Conservation (phyloP, 2,888 invertebrate genomes). For the Cybosia mesomella region DNA sequence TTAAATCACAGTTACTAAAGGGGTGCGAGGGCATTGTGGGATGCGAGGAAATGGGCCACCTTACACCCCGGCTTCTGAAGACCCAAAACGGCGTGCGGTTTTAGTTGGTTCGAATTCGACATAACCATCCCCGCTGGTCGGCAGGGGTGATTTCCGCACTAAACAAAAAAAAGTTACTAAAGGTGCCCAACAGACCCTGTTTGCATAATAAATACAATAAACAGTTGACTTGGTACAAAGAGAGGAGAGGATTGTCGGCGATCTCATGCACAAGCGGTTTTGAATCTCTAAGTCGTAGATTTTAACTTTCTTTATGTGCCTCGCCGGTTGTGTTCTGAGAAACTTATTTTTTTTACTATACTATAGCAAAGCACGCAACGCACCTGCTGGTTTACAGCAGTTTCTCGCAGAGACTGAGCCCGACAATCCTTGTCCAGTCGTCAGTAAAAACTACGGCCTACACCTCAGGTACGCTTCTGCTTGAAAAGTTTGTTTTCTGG, state of each 20-base stretch:
- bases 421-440: not conserved
- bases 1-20: slow-evolving; percentile 6
- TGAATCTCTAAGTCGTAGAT: not conserved
- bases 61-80: too few relatives aligned
- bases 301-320: not conserved
- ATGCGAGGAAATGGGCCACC: too few relatives aligned
- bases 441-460: not conserved
- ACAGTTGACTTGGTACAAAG: slow-evolving; percentile 10
- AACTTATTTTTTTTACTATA: not conserved
- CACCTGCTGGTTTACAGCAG: not conserved
- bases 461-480: too few relatives aligned
- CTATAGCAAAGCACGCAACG: not conserved
- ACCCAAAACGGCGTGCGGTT: too few relatives aligned
- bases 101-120: too few relatives aligned
- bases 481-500: too few relatives aligned
- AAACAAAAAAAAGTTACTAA: too few relatives aligned
- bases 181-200: not conserved
- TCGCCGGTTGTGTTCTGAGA: not conserved
- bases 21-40: too few relatives aligned
- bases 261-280: slow-evolving; percentile 9
- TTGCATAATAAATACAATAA: not conserved
- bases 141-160: too few relatives aligned
- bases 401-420: not conserved
- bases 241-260: not conserved
- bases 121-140: too few relatives aligned